Percentiles rank a stretch among this genome's conserved stretches.
These are phyloP conservation scores for Pomatorhinus ruficollis DNA, from an alignment of 2,113 vertebrate genomes.

Conservation along the genomic window DNA sequence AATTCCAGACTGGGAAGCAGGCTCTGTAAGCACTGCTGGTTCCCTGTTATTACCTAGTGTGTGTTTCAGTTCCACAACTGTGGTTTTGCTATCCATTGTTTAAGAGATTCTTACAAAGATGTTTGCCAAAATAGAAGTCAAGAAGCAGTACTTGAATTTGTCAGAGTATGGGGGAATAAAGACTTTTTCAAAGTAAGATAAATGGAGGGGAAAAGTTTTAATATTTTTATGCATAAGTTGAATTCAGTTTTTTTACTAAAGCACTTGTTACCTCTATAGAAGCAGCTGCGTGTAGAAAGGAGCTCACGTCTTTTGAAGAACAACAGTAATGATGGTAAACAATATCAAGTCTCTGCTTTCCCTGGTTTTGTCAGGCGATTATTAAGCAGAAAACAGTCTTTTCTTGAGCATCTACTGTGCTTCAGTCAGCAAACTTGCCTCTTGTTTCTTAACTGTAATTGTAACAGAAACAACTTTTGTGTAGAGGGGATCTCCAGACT, in stretches of 20 bases:
- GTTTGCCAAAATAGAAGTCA: background rate
- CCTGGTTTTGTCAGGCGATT: background rate
- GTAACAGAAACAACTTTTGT: background rate
- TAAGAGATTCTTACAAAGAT: background rate
- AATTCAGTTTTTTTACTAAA: background rate
- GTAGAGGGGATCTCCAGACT: background rate
- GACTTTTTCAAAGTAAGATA: background rate
- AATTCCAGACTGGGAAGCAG: background rate
- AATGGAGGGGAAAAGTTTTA: background rate
- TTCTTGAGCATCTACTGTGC: background rate
- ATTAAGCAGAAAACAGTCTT: background rate
- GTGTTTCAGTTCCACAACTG: background rate
- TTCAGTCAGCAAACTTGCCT: background rate
- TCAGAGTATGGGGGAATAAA: background rate
- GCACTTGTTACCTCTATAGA: background rate
- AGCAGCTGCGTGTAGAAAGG: background rate
- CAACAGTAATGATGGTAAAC: background rate
- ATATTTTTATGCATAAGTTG: background rate
- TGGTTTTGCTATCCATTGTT: background rate
- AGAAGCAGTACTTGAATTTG: background rate
- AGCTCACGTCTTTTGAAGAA: fast-evolving
- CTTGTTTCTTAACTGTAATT: background rate
- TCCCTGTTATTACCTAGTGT: background rate
- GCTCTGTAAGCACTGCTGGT: background rate
- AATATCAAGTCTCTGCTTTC: background rate